Percentiles rank a stretch among this genome's conserved stretches.
Conservation (phyloP, 2,797 vertebrate genomes). For the Dermochelys coriacea region DNA sequence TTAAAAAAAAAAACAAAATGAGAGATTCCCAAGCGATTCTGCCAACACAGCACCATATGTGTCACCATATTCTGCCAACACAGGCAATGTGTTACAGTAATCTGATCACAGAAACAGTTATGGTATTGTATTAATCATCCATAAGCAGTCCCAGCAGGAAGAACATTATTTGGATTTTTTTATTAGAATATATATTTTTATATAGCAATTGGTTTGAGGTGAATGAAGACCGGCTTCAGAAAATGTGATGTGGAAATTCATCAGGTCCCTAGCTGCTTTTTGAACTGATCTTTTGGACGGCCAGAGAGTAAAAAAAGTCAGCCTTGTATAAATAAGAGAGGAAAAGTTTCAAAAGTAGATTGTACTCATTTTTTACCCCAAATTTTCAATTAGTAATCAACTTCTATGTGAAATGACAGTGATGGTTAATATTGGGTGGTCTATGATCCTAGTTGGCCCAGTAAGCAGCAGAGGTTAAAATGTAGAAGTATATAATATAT, state of each 20-base stretch:
- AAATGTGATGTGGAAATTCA: not conserved
- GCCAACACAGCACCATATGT: conserved; percentile 39
- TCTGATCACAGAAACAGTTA: conserved; percentile 76
- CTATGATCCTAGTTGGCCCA: not conserved
- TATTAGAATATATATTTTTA: not conserved
- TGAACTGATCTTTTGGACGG: not conserved
- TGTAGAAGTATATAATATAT: not conserved
- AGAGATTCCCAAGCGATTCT: conserved; percentile 71
- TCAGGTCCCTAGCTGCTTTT: not conserved
- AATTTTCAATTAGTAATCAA: not conserved
- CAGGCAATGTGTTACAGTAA: conserved; percentile 57
- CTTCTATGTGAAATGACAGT: not conserved
- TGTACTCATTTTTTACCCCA: not conserved
- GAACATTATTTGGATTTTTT: not conserved
- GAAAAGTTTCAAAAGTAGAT: not conserved
- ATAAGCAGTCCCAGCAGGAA: conserved; percentile 51
- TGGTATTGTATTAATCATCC: conserved; percentile 73
- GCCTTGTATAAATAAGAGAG: not conserved
- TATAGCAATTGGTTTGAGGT: not conserved
- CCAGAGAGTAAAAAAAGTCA: not conserved
- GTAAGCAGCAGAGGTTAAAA: not conserved
- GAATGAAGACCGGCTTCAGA: not conserved
- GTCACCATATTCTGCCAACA: conserved; percentile 69
- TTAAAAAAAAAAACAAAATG: conserved; percentile 60
- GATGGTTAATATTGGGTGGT: rapidly evolving